phyloP scores from a whole-genome alignment of 1,140 invertebrate genomes.

The Pentalonia nigronervosa region DNA sequence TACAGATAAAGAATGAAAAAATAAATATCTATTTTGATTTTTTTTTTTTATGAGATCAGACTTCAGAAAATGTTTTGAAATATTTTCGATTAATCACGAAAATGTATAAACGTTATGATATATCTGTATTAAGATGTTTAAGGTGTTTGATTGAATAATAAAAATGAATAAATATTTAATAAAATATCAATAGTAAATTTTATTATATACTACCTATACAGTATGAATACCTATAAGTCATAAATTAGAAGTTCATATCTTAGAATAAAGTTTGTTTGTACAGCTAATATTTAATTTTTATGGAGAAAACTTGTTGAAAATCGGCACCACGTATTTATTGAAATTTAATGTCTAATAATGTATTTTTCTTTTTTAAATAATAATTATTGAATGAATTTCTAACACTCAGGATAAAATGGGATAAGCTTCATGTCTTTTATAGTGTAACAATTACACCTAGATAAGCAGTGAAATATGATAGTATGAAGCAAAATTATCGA shows the following conservation, averaged over 20 bases:
- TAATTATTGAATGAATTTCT: background rate
- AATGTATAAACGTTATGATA: background rate
- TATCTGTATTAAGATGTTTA: background rate
- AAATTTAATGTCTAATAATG: too few relatives aligned
- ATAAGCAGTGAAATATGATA: too few relatives aligned
- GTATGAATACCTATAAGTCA: background rate
- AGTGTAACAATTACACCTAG: background rate
- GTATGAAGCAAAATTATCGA: background rate
- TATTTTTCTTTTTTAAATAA: background rate
- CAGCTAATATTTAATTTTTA: background rate
- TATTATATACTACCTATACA: too few relatives aligned
- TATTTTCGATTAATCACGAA: background rate
- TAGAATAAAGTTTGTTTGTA: too few relatives aligned
- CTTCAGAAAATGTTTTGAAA: background rate
- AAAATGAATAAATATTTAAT: background rate
- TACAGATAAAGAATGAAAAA: background rate
- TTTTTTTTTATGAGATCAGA: background rate
- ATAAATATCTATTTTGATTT: constrained; percentile 25
- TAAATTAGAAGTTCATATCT: background rate
- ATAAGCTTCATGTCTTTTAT: background rate
- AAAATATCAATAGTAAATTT: background rate
- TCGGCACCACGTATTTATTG: background rate
- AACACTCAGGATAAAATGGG: background rate
- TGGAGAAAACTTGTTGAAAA: background rate
- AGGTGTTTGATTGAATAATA: background rate